phyloP scores from a whole-genome alignment of 2,888 invertebrate genomes.

The Netelia inedita region DNA sequence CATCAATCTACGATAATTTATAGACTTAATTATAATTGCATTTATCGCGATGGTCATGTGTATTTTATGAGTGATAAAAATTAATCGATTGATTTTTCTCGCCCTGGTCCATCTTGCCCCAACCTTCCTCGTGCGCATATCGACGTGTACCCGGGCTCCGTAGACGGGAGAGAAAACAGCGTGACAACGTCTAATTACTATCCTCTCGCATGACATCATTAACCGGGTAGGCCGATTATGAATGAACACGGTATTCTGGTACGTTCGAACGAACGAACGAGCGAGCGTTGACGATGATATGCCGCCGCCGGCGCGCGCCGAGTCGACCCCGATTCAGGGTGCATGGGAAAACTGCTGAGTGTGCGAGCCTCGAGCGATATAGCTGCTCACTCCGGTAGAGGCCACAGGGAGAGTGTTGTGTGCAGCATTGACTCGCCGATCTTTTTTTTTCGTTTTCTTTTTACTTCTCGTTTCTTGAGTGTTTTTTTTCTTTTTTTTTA shows the following conservation, averaged over 20 bases:
- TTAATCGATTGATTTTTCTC: not conserved
- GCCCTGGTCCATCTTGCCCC: not conserved
- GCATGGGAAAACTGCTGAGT: slow-evolving; percentile 69
- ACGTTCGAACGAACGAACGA: not conserved
- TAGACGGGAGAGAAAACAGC: slow-evolving; percentile 31
- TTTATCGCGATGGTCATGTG: too few species aligned
- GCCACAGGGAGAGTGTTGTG: slow-evolving; percentile 33
- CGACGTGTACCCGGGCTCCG: slow-evolving; percentile 1
- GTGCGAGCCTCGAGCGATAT: slow-evolving; percentile 67
- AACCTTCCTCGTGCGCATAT: not conserved
- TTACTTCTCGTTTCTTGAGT: not conserved
- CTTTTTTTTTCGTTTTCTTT: not conserved
- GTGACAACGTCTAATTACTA: slow-evolving; percentile 67
- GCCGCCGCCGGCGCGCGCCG: slow-evolving; percentile 60
- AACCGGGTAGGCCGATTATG: slow-evolving; percentile 70
- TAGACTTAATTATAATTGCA: too few species aligned
- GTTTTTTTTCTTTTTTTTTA: not conserved
- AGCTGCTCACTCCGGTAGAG: slow-evolving; percentile 14
- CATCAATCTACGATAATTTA: too few species aligned
- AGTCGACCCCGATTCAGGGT: slow-evolving; percentile 71
- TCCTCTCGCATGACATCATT: slow-evolving; percentile 70
- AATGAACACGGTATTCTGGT: slow-evolving; percentile 68
- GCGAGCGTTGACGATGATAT: slow-evolving; percentile 31
- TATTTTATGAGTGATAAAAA: not conserved
- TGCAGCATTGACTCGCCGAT: slow-evolving; percentile 26